These are phyloP conservation scores for Drosophila equinoxialis DNA, from an alignment of 1,140 invertebrate species.

Conservation along the genomic window DNA sequence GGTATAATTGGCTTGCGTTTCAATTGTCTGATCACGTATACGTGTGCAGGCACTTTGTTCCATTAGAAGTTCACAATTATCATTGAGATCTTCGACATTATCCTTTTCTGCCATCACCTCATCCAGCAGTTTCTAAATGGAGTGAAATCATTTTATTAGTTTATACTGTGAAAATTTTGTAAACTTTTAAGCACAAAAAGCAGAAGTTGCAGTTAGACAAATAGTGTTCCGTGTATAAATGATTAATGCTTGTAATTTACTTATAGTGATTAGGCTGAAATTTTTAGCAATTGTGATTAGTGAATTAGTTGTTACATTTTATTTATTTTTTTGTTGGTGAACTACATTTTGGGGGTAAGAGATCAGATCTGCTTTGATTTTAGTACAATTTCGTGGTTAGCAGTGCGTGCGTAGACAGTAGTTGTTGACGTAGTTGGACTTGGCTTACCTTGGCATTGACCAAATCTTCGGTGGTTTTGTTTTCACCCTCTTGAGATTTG, in stretches of 20 bases:
- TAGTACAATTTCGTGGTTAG: conserved; percentile 45
- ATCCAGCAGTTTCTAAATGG: conserved; percentile 86
- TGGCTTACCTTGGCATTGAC: conserved; percentile 88
- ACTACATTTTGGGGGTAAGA: conserved; percentile 10
- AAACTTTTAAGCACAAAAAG: conserved; percentile 54
- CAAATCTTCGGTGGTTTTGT: conserved; percentile 91
- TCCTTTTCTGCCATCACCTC: conserved; percentile 91
- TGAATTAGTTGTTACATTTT: conserved; percentile 51
- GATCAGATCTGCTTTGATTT: conserved; percentile 11
- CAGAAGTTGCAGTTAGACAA: conserved; percentile 60
- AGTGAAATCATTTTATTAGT: conserved; percentile 48
- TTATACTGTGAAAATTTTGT: not conserved
- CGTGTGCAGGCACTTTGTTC: conserved; percentile 92
- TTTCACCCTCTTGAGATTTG: conserved; percentile 88
- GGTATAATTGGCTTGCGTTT: conserved; percentile 91
- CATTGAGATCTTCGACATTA: conserved; percentile 91
- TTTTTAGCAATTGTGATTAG: conserved; percentile 21
- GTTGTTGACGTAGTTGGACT: conserved; percentile 68
- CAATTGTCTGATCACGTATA: conserved; percentile 93
- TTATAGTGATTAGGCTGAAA: conserved; percentile 17
- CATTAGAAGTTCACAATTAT: conserved; percentile 93
- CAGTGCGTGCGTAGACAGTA: conserved; percentile 65
- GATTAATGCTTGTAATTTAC: conserved; percentile 56
- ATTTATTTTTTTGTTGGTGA: conserved; percentile 42
- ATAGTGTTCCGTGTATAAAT: conserved; percentile 27